These are phyloP conservation scores for Frieseomelitta varia DNA, from an alignment of 1,140 invertebrate genomes.

Conservation along the genomic window DNA sequence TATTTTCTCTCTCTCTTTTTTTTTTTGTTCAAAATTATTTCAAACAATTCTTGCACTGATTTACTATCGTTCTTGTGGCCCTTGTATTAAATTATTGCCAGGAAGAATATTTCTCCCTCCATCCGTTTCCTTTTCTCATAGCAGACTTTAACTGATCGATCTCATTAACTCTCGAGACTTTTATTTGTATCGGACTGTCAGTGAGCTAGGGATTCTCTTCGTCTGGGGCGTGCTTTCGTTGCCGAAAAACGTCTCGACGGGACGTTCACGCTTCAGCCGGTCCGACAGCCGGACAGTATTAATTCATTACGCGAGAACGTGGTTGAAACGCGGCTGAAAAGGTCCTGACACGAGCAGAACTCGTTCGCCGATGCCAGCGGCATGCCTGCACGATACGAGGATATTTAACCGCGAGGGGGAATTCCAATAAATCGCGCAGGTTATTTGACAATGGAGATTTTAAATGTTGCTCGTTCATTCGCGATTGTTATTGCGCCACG, in stretches of 20 bases:
- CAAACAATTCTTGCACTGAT: too few relatives aligned
- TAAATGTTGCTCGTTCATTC: neutral
- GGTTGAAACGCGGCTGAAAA: slow-evolving; percentile 2
- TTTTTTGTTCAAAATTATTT: too few relatives aligned
- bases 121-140: neutral
- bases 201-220: neutral
- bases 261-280: neutral
- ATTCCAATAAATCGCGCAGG: neutral
- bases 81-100: neutral
- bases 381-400: neutral
- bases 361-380: neutral
- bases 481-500: neutral
- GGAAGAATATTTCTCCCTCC: neutral
- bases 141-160: neutral
- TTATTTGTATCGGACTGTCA: neutral
- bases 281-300: neutral
- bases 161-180: neutral
- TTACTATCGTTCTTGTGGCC: too few relatives aligned
- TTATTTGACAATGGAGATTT: neutral
- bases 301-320: slow-evolving; percentile 8
- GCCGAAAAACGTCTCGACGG: neutral
- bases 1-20: too few relatives aligned
- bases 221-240: neutral
- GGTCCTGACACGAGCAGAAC: neutral
- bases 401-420: neutral